Evolutionary conservation across 2,888 invertebrate genomes (phyloP), one percentile per base, ranked within the genome.

Genomic region (Cremastinae sp.): DNA sequence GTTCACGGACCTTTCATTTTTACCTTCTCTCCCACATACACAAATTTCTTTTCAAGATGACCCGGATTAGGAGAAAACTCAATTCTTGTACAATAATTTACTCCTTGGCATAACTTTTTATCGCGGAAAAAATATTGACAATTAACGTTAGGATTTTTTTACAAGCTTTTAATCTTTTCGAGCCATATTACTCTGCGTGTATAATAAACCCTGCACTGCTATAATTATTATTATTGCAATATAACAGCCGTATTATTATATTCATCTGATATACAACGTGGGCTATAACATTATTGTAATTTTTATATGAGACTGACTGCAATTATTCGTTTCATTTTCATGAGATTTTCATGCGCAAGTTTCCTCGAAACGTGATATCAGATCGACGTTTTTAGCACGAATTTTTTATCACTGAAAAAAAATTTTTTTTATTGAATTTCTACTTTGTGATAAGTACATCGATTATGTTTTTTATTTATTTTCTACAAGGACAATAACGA

Each of bases 51-150:
- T 3, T 5, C 10, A 47, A 39, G 58, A 14, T 55, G 12, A 35
- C 61, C 62, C 61, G 62, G 75, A 66, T 72, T 75, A 75, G 56
- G 39, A 51, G 43, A 39, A 75, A 72, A 58, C 62, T 28, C 20
- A 16, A 10, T 22, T 59, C 65, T 65, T 12, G 10, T 12, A 58
- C 59, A 45, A 37, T 64, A n/a, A 37, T 53, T 39, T 12, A 22
- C n/a, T 3, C 10, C 56, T 37, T n/a, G 20, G 20, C 35, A 39
- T 72, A 68, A 56, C 75, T 72, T 76, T 76, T 76, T 76, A 76
- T 68, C 72, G 43, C 41, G 14, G 18, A 39, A 51, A 28, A 61
- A 61, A 66, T 47, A 39, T 56, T 56, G n/a, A 47, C 45, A 62
- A 69, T 76, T 72, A 71, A 70, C 64, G 43, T 22, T 18, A 14